Base-by-base conservation (phyloP, 2,888 invertebrate genomes). In the Heliconius hortense region DNA sequence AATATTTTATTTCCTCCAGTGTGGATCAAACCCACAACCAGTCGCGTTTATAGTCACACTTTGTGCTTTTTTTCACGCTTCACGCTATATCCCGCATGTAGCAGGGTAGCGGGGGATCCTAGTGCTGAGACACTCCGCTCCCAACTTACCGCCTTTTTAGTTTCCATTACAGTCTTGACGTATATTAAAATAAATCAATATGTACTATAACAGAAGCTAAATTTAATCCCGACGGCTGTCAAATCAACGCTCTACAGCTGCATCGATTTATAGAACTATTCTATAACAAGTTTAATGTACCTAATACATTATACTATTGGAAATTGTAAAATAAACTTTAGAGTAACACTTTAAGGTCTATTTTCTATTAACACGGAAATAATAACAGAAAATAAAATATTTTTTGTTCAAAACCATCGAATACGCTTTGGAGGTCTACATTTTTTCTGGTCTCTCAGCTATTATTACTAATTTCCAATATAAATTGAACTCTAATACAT, bases 191-290 rank as follows among this genome's bases (percentile, higher is more conserved):
- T 66, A 66, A 24, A 66, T 66, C 39, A 39, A 66, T 66, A 39
- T 24, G 15, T 15, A 39, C 66, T 56, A 10, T 73, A 77, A 73
- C 60, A 48, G 43, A 76, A 75, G 79, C 75, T 78, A 80, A 76
- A 77, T 74, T 77, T 77, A 77, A 78, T 53, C 28, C 64, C 31
- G 70, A 73, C 53, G 67, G 56, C 78, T 79, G 80, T 81, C 80
- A 81, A 80, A 80, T 81, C 78, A 80, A 79, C 77, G 77, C 35
- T 35, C 72, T 74, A 73, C 77, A 79, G 78, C 81, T 79, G 79
- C 73, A 76, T 35, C 72, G 59, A 78, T 70, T 56, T 53, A 72
- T 60, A 35, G 48, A 66, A 35, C 53, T 60, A 70, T 48, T 48
- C 18, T 15, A 74, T 74, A 56, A 53, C 69, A 72, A 68, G 39